Conservation (phyloP, 2,888 invertebrate genomes). For the Megamerina dolium region DNA sequence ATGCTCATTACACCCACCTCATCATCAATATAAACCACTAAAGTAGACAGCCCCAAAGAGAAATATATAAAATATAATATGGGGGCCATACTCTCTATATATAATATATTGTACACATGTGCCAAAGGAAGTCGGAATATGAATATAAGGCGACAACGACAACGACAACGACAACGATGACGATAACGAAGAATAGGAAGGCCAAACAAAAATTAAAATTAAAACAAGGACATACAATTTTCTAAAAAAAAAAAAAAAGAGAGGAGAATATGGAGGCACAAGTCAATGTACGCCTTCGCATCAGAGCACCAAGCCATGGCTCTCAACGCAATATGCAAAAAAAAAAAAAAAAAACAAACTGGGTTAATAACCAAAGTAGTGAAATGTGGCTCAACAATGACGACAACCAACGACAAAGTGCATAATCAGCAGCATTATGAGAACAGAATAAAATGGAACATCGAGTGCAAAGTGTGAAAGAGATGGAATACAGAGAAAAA, state of each 20-base stretch:
- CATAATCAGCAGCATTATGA: constrained; percentile 23
- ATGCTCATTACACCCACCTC: constrained; percentile 3
- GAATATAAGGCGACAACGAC: too few relatives aligned
- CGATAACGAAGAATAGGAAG: constrained; percentile 23
- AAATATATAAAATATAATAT: constrained; percentile 5
- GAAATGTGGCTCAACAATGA: constrained; percentile 20
- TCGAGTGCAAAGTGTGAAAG: constrained; percentile 11
- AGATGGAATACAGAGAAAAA: neutral
- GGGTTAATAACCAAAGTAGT: constrained; percentile 44
- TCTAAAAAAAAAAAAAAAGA: constrained; percentile 9
- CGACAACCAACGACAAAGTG: constrained; percentile 34
- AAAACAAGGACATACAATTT: constrained; percentile 41
- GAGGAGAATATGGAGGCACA: too few relatives aligned
- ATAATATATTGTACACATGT: too few relatives aligned
- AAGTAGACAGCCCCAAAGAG: neutral
- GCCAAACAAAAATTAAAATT: constrained; percentile 46
- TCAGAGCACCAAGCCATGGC: constrained; percentile 20
- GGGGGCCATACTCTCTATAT: too few relatives aligned
- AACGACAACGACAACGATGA: constrained; percentile 6
- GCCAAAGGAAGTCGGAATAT: too few relatives aligned
- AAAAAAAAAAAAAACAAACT: constrained; percentile 28
- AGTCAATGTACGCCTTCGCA: constrained; percentile 14
- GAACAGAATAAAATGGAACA: too few relatives aligned
- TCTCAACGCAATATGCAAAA: too few relatives aligned
- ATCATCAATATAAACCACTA: constrained; percentile 1